Conservation (phyloP, 2,797 vertebrate genomes). For the Chrosomus eos region DNA sequence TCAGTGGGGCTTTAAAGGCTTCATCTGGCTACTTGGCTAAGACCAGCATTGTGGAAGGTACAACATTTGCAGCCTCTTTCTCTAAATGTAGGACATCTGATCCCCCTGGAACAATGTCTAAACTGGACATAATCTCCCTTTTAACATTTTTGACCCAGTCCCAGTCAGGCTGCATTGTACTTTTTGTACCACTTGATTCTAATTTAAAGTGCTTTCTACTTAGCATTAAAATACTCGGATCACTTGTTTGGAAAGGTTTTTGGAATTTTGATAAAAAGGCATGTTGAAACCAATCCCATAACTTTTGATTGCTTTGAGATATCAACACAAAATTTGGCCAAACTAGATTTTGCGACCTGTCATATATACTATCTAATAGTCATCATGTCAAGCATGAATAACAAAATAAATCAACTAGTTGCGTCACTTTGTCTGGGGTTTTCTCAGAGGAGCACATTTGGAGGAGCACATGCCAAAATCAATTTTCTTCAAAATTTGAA, state of each 20-base stretch:
- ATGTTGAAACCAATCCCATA: background rate
- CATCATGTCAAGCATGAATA: background rate
- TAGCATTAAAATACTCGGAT: background rate
- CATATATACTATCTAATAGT: background rate
- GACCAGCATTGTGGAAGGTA: slow-evolving; percentile 99
- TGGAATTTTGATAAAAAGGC: background rate
- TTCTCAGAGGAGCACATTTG: background rate
- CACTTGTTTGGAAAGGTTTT: background rate
- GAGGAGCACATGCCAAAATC: background rate
- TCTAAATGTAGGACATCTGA: slow-evolving; percentile 25
- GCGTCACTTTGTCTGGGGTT: background rate
- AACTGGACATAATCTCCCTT: slow-evolving; percentile 18
- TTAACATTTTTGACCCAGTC: background rate
- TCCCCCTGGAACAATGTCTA: slow-evolving; percentile 29
- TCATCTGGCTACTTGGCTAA: slow-evolving; percentile 96
- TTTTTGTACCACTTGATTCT: background rate
- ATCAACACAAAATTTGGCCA: background rate
- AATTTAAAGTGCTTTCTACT: background rate
- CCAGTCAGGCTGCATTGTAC: slow-evolving; percentile 31
- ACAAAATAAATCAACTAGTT: background rate
- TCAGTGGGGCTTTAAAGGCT: slow-evolving; percentile 96
- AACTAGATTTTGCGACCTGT: background rate
- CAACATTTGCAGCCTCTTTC: slow-evolving; percentile 15
- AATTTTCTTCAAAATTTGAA: background rate
- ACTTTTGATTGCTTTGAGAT: background rate